Conservation (phyloP, 1,140 invertebrate species). For the Drosophila trapezifrons region DNA sequence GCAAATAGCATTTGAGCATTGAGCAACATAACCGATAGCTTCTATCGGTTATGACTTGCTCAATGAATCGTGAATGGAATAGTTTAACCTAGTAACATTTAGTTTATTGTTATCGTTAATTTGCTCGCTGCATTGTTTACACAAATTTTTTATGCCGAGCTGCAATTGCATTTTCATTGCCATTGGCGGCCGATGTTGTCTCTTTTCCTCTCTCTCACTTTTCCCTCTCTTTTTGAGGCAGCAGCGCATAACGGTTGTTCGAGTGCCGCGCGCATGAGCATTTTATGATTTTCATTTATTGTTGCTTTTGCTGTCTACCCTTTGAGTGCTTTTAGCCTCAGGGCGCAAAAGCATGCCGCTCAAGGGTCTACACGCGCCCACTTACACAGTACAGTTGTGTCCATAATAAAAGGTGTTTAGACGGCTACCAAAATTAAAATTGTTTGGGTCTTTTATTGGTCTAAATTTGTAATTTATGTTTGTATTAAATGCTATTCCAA, state of each 20-base stretch:
- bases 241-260: constrained; percentile 55
- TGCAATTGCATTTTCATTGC: constrained; percentile 51
- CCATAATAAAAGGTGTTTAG: neutral
- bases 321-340: constrained; percentile 35
- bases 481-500: too few species aligned
- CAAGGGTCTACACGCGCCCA: constrained; percentile 62
- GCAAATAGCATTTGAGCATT: constrained; percentile 20
- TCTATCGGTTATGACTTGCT: constrained; percentile 43
- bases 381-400: constrained; percentile 5
- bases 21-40: constrained; percentile 45
- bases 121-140: constrained; percentile 38
- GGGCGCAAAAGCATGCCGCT: constrained; percentile 17
- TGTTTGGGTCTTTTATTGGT: too few species aligned
- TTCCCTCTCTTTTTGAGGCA: constrained; percentile 9
- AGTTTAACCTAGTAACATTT: constrained; percentile 46
- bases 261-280: constrained; percentile 35
- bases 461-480: too few species aligned
- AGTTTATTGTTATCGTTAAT: constrained; percentile 19
- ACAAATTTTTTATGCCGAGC: constrained; percentile 29
- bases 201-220: neutral
- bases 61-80: constrained; percentile 34
- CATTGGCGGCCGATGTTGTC: constrained; percentile 47
- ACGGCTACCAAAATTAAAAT: too few species aligned
- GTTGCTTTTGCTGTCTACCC: constrained; percentile 23
- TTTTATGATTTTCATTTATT: constrained; percentile 32